Evolutionary conservation across 1,140 invertebrate genomes (phyloP).

Genomic region (Anadara kagoshimensis): DNA sequence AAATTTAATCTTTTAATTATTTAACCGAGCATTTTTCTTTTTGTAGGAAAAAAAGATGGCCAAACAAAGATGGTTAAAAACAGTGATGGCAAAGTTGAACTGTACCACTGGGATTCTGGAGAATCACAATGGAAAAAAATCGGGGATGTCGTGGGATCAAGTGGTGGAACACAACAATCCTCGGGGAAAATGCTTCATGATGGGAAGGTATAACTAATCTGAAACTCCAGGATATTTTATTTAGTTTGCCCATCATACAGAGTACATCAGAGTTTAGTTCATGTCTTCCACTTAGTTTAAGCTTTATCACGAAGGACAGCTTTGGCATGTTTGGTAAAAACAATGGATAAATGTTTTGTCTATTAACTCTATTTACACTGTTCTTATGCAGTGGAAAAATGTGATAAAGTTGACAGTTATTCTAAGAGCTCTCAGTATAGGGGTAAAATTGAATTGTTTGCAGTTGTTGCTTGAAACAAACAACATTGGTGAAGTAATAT

Average conservation of each 20-base stretch:
- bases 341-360: no score
- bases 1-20: neutral
- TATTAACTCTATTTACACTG: no score
- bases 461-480: no score
- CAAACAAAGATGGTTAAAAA: constrained; percentile 90
- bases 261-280: no score
- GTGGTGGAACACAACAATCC: constrained; percentile 78
- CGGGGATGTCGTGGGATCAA: constrained; percentile 91
- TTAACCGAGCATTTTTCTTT: neutral
- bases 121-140: constrained; percentile 87
- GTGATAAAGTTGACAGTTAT: no score
- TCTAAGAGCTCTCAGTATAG: no score
- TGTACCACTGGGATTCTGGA: constrained; percentile 82
- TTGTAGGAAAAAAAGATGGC: constrained; percentile 79
- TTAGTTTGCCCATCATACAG: neutral
- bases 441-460: no score
- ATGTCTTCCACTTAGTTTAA: no score
- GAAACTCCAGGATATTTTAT: neutral
- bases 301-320: no score
- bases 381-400: no score
- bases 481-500: no score
- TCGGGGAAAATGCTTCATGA: constrained; percentile 85
- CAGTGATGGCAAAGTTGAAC: constrained; percentile 79
- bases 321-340: no score
- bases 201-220: constrained; percentile 76